Conservation (phyloP, 2,797 vertebrate species). For the Rhabdophis nuchalis region DNA sequence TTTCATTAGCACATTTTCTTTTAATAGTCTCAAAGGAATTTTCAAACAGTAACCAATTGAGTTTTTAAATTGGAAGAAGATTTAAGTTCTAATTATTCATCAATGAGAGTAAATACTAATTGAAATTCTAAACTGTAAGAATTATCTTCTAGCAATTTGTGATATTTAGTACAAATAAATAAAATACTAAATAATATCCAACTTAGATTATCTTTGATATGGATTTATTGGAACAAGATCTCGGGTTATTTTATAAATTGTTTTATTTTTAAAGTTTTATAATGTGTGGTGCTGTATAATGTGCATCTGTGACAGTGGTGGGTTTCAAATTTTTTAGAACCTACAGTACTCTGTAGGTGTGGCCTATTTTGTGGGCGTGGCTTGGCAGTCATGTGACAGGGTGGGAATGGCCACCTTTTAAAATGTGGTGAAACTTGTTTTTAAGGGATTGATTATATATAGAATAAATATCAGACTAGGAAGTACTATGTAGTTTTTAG, state of each 20-base stretch:
- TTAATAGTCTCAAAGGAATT: neutral
- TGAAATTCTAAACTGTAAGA: neutral
- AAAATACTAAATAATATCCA: neutral
- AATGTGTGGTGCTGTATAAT: neutral
- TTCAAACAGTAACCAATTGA: slow-evolving; percentile 7
- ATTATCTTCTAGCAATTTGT: neutral
- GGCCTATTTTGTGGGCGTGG: too few species aligned
- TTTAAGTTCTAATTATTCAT: slow-evolving; percentile 13
- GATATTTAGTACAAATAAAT: neutral
- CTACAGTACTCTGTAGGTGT: too few species aligned
- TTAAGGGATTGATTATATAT: too few species aligned
- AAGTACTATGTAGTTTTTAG: too few species aligned
- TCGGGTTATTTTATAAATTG: neutral
- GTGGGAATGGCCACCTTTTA: too few species aligned
- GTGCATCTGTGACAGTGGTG: neutral
- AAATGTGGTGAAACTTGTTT: too few species aligned
- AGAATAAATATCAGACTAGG: too few species aligned
- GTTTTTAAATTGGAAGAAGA: neutral
- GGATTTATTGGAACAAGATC: neutral
- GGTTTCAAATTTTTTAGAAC: too few species aligned
- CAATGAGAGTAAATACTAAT: neutral
- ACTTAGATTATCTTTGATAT: neutral
- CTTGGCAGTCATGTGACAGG: too few species aligned
- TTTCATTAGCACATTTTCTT: slow-evolving; percentile 9
- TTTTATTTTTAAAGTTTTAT: neutral